Conservation (phyloP, 2,888 invertebrate genomes). For the Notodonta dromedarius region DNA sequence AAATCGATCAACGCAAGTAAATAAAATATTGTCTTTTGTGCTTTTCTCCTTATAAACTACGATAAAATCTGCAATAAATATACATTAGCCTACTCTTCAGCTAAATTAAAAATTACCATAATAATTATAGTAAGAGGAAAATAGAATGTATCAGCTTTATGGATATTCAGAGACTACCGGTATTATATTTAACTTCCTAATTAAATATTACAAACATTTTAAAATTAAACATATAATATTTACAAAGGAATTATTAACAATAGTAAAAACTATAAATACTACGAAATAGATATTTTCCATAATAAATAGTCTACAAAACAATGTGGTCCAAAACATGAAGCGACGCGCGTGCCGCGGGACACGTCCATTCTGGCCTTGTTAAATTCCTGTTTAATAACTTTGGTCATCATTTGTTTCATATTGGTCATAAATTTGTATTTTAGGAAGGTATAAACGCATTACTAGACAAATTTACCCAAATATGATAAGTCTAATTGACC, state of each 20-base stretch:
- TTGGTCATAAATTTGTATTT: constrained; percentile 58
- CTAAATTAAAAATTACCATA: constrained; percentile 52
- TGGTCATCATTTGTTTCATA: constrained; percentile 70
- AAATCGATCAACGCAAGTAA: constrained; percentile 61
- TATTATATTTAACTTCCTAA: constrained; percentile 47
- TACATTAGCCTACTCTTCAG: constrained; percentile 63
- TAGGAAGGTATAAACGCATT: constrained; percentile 33
- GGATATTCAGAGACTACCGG: constrained; percentile 49
- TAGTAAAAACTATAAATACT: constrained; percentile 77
- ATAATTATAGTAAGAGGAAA: constrained; percentile 44
- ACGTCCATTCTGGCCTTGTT: constrained; percentile 21
- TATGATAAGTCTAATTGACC: constrained; percentile 49
- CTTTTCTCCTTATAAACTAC: constrained; percentile 63
- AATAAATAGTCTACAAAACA: constrained; percentile 79
- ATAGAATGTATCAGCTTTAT: constrained; percentile 46
- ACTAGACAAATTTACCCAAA: constrained; percentile 40
- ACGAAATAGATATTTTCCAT: constrained; percentile 73
- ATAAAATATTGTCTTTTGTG: constrained; percentile 80
- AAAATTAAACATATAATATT: constrained; percentile 63
- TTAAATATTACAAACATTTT: constrained; percentile 62
- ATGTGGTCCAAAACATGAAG: constrained; percentile 67
- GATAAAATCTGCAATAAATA: constrained; percentile 75
- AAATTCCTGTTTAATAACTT: constrained; percentile 74
- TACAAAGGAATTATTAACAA: constrained; percentile 77
- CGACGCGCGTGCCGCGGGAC: constrained; percentile 26